Evolutionary conservation across 2,888 invertebrate genomes (phyloP).

Genomic region (Taphrorychus bicolor): DNA sequence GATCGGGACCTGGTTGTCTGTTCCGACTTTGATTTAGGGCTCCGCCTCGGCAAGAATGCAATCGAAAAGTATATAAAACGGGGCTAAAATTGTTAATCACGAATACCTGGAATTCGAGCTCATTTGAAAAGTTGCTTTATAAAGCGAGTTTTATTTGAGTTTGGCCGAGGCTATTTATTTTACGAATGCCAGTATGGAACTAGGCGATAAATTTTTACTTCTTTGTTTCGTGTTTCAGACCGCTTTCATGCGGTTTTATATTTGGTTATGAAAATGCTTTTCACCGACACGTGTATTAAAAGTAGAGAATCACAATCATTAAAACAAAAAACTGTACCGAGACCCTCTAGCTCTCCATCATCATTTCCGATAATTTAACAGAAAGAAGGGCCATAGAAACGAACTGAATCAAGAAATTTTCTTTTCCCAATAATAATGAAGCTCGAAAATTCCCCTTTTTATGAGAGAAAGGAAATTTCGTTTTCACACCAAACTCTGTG

Average conservation of each 20-base stretch:
- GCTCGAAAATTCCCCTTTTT: neutral
- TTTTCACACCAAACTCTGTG: neutral
- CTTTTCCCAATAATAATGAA: neutral
- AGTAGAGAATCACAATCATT: too few relatives aligned
- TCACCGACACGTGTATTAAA: too few relatives aligned
- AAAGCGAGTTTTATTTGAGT: neutral
- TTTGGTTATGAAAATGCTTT: neutral
- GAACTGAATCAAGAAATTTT: too few relatives aligned
- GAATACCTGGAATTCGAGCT: neutral
- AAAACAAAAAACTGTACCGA: too few relatives aligned
- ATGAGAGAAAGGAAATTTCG: neutral
- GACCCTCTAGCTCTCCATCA: too few relatives aligned
- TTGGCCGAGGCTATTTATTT: neutral
- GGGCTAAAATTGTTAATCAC: constrained; percentile 6
- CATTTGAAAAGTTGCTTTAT: constrained; percentile 2
- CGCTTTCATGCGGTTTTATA: neutral
- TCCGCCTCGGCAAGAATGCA: constrained; percentile 8
- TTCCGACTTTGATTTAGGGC: constrained; percentile 23
- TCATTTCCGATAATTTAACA: too few relatives aligned
- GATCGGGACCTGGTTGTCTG: constrained; percentile 7
- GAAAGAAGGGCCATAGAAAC: too few relatives aligned
- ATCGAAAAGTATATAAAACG: constrained; percentile 12
- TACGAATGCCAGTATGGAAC: neutral
- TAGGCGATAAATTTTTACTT: neutral
- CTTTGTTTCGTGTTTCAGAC: neutral